Conservation (phyloP, 2,113 vertebrate species). For the Potamarius usumacintae region DNA sequence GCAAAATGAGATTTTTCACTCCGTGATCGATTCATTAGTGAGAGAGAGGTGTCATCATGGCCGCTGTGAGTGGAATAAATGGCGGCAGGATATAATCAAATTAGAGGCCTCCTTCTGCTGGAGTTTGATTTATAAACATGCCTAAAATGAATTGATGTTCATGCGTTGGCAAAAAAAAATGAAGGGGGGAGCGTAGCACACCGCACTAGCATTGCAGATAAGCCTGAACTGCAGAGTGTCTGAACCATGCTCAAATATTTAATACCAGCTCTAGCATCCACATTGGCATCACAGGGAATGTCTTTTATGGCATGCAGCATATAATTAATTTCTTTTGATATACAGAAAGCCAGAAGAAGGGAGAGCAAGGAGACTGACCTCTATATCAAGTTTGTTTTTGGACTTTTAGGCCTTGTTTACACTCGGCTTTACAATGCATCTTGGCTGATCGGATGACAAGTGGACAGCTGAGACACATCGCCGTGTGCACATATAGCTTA, state of each 20-base stretch:
- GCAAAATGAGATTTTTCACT: slow-evolving; percentile 41
- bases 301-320: not conserved
- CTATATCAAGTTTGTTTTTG: not conserved
- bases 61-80: slow-evolving; percentile 38
- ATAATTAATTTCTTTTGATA: not conserved
- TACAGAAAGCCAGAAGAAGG: not conserved
- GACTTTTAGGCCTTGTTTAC: too few species aligned
- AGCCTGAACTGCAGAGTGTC: not conserved
- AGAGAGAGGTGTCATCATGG: slow-evolving; percentile 41
- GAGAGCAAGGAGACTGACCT: not conserved
- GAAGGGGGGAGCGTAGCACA: too few species aligned
- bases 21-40: slow-evolving; percentile 45
- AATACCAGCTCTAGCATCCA: not conserved
- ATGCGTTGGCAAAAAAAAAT: not conserved
- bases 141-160: slow-evolving; percentile 24
- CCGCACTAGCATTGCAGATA: not conserved
- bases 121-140: slow-evolving; percentile 33
- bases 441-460: too few species aligned
- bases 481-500: too few species aligned
- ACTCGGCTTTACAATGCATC: too few species aligned
- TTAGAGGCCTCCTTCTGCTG: slow-evolving; percentile 28
- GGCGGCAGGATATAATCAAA: slow-evolving; percentile 35
- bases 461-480: too few species aligned
- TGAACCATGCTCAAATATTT: not conserved
- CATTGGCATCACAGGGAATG: not conserved